These are phyloP conservation scores for Rhyacichthys aspro DNA, from an alignment of 2,797 vertebrate genomes.

Conservation along the genomic window DNA sequence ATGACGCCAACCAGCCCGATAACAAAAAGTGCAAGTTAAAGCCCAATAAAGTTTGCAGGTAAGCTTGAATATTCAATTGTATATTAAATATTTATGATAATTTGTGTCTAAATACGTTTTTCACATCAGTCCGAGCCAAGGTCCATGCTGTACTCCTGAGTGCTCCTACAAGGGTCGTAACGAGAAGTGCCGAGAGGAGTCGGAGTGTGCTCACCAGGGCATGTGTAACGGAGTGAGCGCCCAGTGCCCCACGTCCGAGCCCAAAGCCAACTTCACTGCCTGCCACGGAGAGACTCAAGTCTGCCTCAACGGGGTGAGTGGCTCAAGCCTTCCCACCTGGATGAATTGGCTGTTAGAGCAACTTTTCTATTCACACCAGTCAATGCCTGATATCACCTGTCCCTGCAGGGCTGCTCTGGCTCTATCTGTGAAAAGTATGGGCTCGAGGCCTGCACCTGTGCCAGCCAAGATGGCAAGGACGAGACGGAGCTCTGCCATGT, in stretches of 20 bases:
- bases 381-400: constrained; percentile 37
- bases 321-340: constrained; percentile 14
- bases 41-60: constrained; percentile 93
- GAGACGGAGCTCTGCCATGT: constrained; percentile 97
- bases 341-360: constrained; percentile 30
- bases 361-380: constrained; percentile 28
- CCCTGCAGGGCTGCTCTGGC: constrained; percentile 92
- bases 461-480: constrained; percentile 91
- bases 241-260: constrained; percentile 90
- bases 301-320: constrained; percentile 93
- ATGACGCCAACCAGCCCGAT: constrained; percentile 91
- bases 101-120: background rate
- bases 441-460: constrained; percentile 95
- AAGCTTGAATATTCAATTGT: constrained; percentile 1
- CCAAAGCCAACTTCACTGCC: constrained; percentile 93
- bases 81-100: too few species aligned
- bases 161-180: constrained; percentile 85
- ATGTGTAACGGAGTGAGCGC: constrained; percentile 88
- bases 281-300: constrained; percentile 98
- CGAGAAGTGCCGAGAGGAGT: constrained; percentile 95
- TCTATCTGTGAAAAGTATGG: constrained; percentile 97
- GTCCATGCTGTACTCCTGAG: constrained; percentile 89
- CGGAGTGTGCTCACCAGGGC: constrained; percentile 94
- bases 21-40: constrained; percentile 93
- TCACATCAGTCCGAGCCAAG: constrained; percentile 90